Percentiles rank a stretch among this genome's conserved stretches.
Evolutionary conservation across 2,797 vertebrate genomes (phyloP).

Genomic region (Chrosomus eos): DNA sequence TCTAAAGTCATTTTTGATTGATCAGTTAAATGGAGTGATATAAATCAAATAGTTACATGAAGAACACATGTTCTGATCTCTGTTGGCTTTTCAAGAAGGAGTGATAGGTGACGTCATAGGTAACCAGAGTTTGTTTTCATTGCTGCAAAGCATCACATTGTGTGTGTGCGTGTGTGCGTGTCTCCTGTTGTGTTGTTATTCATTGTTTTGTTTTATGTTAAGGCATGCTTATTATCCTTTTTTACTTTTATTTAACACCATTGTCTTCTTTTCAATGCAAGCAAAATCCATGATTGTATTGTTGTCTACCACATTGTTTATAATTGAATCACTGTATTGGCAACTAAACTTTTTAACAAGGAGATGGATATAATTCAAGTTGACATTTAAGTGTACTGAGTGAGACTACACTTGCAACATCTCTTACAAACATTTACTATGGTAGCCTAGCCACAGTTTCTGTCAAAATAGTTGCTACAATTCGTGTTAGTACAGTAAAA

Average conservation of each 20-base stretch:
- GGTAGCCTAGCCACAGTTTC: neutral
- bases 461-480: neutral
- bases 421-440: neutral
- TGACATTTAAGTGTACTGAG: constrained; percentile 7
- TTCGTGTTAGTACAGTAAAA: neutral
- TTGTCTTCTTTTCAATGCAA: constrained; percentile 18
- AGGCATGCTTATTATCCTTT: constrained; percentile 39
- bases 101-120: constrained; percentile 8
- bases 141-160: constrained; percentile 58
- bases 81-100: constrained; percentile 5
- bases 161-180: neutral
- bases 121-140: constrained; percentile 35
- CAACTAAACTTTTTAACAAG: neutral
- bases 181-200: constrained; percentile 53
- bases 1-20: constrained; percentile 8
- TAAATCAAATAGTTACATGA: neutral
- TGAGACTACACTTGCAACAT: neutral
- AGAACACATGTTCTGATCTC: constrained; percentile 9
- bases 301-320: constrained; percentile 12
- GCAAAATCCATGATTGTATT: neutral
- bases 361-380: neutral
- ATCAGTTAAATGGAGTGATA: neutral
- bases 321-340: neutral
- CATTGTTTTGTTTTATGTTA: constrained; percentile 49
- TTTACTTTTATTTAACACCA: constrained; percentile 20